phyloP scores from a whole-genome alignment of 1,140 invertebrate genomes.

The Drosophila parvula region DNA sequence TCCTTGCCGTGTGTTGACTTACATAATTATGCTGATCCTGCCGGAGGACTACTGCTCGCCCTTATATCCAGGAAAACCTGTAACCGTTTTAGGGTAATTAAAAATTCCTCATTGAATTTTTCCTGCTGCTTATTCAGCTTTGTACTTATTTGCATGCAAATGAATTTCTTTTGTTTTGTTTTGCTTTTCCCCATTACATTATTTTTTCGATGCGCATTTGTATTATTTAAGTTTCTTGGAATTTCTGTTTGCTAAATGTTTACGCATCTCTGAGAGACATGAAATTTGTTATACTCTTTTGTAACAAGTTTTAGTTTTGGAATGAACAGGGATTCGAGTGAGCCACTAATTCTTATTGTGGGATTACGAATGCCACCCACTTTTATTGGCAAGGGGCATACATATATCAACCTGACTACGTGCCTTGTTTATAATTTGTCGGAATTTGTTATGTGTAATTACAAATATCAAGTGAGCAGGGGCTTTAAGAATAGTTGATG shows the following conservation, averaged over 20 bases:
- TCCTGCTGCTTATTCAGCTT: slow-evolving; percentile 24
- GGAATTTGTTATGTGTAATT: slow-evolving; percentile 25
- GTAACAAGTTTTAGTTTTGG: slow-evolving; percentile 1
- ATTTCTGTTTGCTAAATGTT: slow-evolving; percentile 57
- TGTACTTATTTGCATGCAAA: slow-evolving; percentile 66
- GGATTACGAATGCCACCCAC: slow-evolving; percentile 2
- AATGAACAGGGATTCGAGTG: slow-evolving; percentile 11
- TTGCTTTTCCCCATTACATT: slow-evolving; percentile 3
- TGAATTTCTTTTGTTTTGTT: slow-evolving; percentile 58
- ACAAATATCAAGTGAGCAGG: neutral
- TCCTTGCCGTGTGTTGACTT: slow-evolving; percentile 15
- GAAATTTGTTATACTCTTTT: slow-evolving; percentile 2
- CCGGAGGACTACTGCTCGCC: neutral
- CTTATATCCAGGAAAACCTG: slow-evolving; percentile 10
- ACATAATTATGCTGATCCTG: slow-evolving; percentile 44
- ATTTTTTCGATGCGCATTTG: slow-evolving; percentile 20
- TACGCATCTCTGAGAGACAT: slow-evolving; percentile 15
- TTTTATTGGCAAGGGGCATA: slow-evolving; percentile 4
- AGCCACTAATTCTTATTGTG: slow-evolving; percentile 10
- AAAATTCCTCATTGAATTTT: slow-evolving; percentile 28
- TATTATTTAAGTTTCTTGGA: slow-evolving; percentile 61
- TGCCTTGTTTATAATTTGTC: slow-evolving; percentile 19
- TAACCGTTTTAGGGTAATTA: slow-evolving; percentile 26
- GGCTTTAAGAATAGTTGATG: neutral
- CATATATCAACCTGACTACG: slow-evolving; percentile 19